Evolutionary conservation across 1,140 invertebrate species (phyloP).

Genomic region (Calliphora vicina): DNA sequence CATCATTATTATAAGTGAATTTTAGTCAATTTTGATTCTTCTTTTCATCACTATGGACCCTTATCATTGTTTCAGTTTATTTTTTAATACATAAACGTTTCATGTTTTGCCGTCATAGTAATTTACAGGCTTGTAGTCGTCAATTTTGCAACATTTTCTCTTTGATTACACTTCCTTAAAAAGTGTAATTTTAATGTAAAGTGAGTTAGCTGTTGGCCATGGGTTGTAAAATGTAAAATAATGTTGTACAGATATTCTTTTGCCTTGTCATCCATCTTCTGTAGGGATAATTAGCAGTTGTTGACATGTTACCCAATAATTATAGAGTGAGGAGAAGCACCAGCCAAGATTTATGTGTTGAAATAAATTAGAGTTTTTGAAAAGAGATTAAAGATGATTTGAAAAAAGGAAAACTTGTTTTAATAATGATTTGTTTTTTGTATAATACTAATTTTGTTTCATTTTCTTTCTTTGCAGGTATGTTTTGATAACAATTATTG

Average conservation of each 20-base stretch:
- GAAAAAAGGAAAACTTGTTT: background rate
- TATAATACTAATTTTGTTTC: background rate
- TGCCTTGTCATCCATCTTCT: no score
- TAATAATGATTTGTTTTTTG: background rate
- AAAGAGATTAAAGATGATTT: background rate
- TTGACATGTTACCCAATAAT: background rate
- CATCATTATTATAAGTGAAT: background rate
- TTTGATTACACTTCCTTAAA: background rate
- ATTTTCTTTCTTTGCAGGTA: conserved; percentile 18
- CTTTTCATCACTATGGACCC: background rate
- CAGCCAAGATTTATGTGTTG: background rate
- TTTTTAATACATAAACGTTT: no score
- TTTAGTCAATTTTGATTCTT: background rate
- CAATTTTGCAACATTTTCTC: background rate
- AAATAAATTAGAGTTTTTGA: conserved; percentile 15
- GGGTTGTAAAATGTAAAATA: no score
- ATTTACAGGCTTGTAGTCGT: conserved; percentile 2
- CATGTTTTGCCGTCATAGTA: background rate
- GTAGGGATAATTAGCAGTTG: background rate
- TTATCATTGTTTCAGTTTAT: background rate
- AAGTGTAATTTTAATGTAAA: no score
- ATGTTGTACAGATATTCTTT: background rate
- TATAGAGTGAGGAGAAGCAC: background rate
- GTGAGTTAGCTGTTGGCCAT: background rate
- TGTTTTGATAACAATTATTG: background rate